Percentiles rank a stretch among this genome's conserved stretches.
phyloP scores from a whole-genome alignment of 1,140 invertebrate species.

The Dendrolimus kikuchii region DNA sequence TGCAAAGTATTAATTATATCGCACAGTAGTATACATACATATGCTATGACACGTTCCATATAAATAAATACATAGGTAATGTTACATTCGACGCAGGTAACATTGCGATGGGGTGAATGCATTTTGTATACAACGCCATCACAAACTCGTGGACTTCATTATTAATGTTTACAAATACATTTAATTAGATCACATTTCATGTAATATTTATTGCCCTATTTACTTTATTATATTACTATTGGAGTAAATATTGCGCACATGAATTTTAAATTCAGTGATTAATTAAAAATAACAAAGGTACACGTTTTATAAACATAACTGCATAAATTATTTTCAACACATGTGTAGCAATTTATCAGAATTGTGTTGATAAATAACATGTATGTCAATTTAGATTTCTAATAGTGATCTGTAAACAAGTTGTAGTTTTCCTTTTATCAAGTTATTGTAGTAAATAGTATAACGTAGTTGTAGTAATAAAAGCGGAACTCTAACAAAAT shows the following conservation, averaged over 20 bases:
- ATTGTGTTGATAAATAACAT: too few species aligned
- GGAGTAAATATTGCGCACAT: constrained; percentile 8
- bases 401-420: too few species aligned
- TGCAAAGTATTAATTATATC: constrained; percentile 17
- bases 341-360: too few species aligned
- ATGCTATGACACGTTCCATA: constrained; percentile 10
- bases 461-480: too few species aligned
- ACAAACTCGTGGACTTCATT: constrained; percentile 41
- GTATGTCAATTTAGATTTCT: too few species aligned
- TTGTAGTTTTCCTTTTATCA: too few species aligned
- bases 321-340: too few species aligned
- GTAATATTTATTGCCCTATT: constrained; percentile 14
- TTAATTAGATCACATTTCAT: constrained; percentile 20
- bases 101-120: constrained; percentile 15
- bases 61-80: constrained; percentile 9
- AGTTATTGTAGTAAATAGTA: too few species aligned
- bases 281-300: background rate
- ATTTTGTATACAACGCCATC: constrained; percentile 20
- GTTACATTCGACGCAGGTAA: background rate
- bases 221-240: constrained; percentile 5
- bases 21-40: constrained; percentile 28
- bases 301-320: too few species aligned
- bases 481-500: too few species aligned
- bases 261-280: constrained; percentile 8
- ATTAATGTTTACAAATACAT: constrained; percentile 13